Base-by-base conservation (phyloP, 2,888 invertebrate genomes). In the Sipha maydis region DNA sequence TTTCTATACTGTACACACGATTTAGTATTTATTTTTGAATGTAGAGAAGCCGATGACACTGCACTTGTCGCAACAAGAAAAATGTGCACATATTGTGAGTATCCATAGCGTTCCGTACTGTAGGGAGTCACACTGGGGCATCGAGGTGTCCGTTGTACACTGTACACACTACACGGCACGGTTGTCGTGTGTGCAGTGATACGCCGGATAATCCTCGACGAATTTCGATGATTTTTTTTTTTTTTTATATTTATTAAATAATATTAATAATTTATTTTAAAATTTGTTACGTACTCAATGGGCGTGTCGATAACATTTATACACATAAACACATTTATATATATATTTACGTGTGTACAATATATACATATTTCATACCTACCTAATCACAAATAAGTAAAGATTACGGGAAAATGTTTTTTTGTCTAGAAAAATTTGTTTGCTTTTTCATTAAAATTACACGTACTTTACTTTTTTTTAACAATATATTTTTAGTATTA, bases 21-120 rank as follows among this genome's bases (percentile, higher is more conserved):
- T 34, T 34, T 19, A 31, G 28, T 54, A 8, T 48, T 48, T 54
- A 31, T 48, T 48, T 14, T 14, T 48, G 17, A 11, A 83, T 48
- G 31, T 83, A 73, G 83, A 73, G 71, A 83, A 83, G 54, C 83
- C 54, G 83, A 83, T 73, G 83, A 73, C 54, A 54, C 82, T 61
- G 25, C 3, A 34, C 67, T 54, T 73, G 73, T 54, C 34, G 73
- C 54, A n/a, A 34, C 83, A 34, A 73, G 34, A 73, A n/a, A 73
- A 54, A 83, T 73, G 73, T 56, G 83, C 83, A 34, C n/a, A n/a
- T 56, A 56, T 83, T 83, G 83, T 83, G 83, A 83, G 83, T 83
- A 83, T 83, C 31, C 19, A 73, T 56, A 54, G 48, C 83, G 48
- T 83, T 71, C n/a, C 21, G 31, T 48, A 69, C 11, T 28, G 11